These are phyloP conservation scores for Romanogobio albipinnatus DNA, from an alignment of 2,113 vertebrate species.

Conservation along the genomic window DNA sequence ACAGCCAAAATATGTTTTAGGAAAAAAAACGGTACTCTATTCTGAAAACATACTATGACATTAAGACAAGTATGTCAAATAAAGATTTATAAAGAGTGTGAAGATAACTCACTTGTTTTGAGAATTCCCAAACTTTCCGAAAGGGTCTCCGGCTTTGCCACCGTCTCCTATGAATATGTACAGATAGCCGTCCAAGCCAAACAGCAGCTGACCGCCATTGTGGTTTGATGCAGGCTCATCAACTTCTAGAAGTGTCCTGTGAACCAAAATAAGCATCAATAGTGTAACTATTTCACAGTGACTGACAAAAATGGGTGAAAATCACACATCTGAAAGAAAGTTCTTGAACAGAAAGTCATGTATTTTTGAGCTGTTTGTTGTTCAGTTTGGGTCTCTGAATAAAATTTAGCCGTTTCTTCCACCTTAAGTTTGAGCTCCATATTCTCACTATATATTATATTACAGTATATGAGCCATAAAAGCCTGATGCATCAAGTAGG, in stretches of 20 bases:
- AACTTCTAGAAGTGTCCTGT: constrained; percentile 78
- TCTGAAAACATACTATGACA: background rate
- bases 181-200: constrained; percentile 79
- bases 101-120: constrained; percentile 79
- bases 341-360: too few species aligned
- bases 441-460: too few species aligned
- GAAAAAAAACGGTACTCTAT: background rate
- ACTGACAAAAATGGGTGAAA: background rate
- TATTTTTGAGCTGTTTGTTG: background rate
- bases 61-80: background rate
- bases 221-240: constrained; percentile 83
- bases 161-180: constrained; percentile 85
- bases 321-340: background rate
- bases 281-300: background rate
- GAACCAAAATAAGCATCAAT: constrained; percentile 3
- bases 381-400: too few species aligned
- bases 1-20: background rate
- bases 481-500: too few species aligned
- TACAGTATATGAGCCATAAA: too few species aligned
- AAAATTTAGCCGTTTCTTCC: too few species aligned
- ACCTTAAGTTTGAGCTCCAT: too few species aligned
- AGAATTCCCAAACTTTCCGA: constrained; percentile 83
- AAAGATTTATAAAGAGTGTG: background rate
- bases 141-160: constrained; percentile 80
- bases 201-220: constrained; percentile 83